Conservation (phyloP, 2,888 invertebrate species). For the Achlya flavicornis region DNA sequence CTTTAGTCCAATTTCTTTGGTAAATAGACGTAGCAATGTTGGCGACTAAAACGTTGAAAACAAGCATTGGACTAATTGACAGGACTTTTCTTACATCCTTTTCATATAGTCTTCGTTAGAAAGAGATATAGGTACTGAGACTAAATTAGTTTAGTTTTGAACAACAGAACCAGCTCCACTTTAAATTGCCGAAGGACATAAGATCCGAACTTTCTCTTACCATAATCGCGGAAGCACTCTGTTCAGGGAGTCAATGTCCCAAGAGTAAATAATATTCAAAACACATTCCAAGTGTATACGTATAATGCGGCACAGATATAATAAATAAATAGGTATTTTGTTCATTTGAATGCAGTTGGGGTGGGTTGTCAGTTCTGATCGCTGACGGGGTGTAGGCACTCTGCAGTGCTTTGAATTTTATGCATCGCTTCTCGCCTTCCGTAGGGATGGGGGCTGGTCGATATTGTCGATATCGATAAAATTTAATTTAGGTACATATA, state of each 20-base stretch:
- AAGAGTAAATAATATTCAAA: not conserved
- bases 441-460: conserved; percentile 34
- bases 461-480: conserved; percentile 25
- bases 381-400: conserved; percentile 32
- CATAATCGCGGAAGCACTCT: no score
- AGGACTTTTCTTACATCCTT: no score
- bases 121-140: no score
- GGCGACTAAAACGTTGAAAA: no score
- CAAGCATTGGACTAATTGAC: no score
- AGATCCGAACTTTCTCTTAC: no score
- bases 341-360: conserved; percentile 17
- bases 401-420: conserved; percentile 51
- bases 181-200: no score
- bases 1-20: no score
- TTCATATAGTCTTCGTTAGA: no score
- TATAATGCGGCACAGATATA: not conserved
- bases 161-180: no score
- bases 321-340: conserved; percentile 14
- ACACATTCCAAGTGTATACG: not conserved
- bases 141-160: no score
- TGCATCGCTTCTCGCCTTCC: conserved; percentile 44
- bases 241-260: not conserved
- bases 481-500: not conserved
- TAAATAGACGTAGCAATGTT: no score
- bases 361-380: conserved; percentile 32